These are phyloP conservation scores for Rhinoptilus africanus DNA, from an alignment of 2,113 vertebrate genomes.

Conservation along the genomic window DNA sequence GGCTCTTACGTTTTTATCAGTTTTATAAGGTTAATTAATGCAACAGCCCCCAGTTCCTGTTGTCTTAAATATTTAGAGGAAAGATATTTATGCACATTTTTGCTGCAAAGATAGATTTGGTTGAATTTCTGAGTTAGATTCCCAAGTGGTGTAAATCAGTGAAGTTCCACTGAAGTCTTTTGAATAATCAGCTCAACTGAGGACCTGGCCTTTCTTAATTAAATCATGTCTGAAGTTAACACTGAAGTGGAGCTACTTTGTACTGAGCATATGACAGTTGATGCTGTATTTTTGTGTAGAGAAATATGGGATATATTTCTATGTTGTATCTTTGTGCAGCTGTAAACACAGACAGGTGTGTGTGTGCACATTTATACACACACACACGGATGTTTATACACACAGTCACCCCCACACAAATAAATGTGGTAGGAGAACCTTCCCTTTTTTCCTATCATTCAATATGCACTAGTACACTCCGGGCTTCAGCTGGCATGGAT, in stretches of 20 bases:
- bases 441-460: background rate
- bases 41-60: background rate
- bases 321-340: background rate
- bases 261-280: background rate
- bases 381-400: background rate
- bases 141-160: background rate
- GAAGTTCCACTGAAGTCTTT: background rate
- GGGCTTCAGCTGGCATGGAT: background rate
- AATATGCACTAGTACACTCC: background rate
- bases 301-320: background rate
- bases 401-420: background rate
- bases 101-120: background rate
- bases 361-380: background rate
- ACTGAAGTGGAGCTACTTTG: background rate
- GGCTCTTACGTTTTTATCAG: background rate
- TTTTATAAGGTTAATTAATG: slow-evolving; percentile 28
- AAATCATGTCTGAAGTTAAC: background rate
- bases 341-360: background rate
- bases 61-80: slow-evolving; percentile 32
- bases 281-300: background rate
- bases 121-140: background rate
- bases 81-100: background rate
- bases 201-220: background rate
- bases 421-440: background rate
- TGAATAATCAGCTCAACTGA: background rate